Evolutionary conservation across 2,888 invertebrate genomes (phyloP), one percentile per base, ranked within the genome.

Genomic region (Pardosa pseudoannulata): DNA sequence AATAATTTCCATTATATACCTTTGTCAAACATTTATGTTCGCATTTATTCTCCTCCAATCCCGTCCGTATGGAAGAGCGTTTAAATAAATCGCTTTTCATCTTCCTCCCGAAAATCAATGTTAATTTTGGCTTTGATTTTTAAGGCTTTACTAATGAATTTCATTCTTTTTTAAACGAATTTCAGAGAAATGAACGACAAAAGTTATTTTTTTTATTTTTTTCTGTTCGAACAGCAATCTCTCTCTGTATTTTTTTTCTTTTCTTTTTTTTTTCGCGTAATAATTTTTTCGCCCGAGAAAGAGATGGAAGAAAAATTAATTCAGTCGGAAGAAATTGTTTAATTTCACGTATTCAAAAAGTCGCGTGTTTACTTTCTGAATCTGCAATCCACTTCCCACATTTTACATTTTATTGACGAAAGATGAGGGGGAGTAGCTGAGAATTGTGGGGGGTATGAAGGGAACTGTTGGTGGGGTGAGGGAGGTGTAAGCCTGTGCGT

Each of bases 401-500:
- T 73, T 85, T 79, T 73, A 39, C 67, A 68, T 85, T 85, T 85
- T 67, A 78, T 78, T 78, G 72, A 73, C 46, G 73, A 71, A 39
- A 13, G 32, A 28, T 67, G 56, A 13, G 28, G 39, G 27, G 19
- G n/a, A n/a, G n/a, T n/a, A n/a, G n/a, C n/a, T n/a, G n/a, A n/a
- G n/a, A n/a, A n/a, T n/a, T n/a, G n/a, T n/a, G n/a, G n/a, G n/a
- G 68, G n/a, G 56, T 31, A 73, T 27, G 41, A 67, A 50, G 39
- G 32, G 32, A n/a, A 36, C 13, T n/a, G 39, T 19, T 29, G 28
- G 64, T 31, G 64, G 23, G 41, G 11, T 6, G 46, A 31, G 23
- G 67, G 50, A 50, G 50, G 64, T 16, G 31, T 19, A 19, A 71
- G 64, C 74, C 67, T 3, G 70, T 19, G 75, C 62, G 65, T 56